Conservation (phyloP, 2,113 vertebrate genomes). For the Prolemur simus region DNA sequence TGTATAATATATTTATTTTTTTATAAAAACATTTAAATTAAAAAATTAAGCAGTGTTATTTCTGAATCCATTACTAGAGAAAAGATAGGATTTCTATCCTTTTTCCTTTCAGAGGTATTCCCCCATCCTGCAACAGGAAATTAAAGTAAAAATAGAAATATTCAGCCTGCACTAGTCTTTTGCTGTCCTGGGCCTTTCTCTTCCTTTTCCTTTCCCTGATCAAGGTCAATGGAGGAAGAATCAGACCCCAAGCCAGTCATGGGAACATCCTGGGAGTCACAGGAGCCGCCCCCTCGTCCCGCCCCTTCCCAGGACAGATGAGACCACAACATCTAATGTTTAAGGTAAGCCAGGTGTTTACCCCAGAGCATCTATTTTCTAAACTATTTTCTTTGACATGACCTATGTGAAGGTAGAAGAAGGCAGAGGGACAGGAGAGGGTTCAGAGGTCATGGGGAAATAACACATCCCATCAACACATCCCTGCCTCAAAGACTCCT, state of each 20-base stretch:
- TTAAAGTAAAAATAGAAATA: not conserved
- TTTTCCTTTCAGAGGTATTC: not conserved
- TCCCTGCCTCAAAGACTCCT: rapidly evolving
- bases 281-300: not conserved
- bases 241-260: not conserved
- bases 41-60: not conserved
- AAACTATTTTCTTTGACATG: not conserved
- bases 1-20: not conserved
- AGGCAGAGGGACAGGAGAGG: not conserved
- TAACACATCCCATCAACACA: no score
- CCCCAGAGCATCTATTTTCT: not conserved
- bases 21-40: not conserved
- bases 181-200: not conserved
- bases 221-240: not conserved
- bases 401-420: not conserved
- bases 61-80: not conserved
- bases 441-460: not conserved
- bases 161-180: not conserved
- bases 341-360: not conserved
- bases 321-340: rapidly evolving
- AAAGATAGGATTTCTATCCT: not conserved
- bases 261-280: not conserved
- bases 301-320: not conserved
- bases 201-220: not conserved
- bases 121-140: not conserved